Conservation (phyloP, 2,797 vertebrate genomes). For the Pipistrellus pygmaeus region DNA sequence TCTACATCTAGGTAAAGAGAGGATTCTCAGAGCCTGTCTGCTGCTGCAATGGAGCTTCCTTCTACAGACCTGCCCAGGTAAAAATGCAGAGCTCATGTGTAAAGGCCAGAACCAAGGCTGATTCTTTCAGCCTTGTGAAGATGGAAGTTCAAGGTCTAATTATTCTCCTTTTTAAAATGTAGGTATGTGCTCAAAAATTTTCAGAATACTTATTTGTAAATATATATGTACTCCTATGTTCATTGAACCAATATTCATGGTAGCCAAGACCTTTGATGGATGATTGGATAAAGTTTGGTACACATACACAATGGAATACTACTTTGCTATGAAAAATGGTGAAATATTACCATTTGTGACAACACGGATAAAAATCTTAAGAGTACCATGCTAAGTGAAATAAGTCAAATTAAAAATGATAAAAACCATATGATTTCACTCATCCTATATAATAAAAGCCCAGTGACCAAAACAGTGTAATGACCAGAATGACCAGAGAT, state of each 20-base stretch:
- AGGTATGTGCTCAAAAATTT: background rate
- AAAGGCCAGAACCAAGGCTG: background rate
- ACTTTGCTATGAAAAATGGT: background rate
- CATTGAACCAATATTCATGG: background rate
- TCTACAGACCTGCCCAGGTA: background rate
- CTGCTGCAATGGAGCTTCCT: accelerated
- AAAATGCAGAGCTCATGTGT: background rate
- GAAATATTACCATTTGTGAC: background rate
- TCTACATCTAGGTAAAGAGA: background rate
- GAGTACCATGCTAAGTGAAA: background rate
- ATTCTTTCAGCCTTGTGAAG: background rate
- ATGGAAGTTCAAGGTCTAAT: background rate
- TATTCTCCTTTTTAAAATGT: background rate
- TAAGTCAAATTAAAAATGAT: background rate
- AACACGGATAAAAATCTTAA: too few species aligned
- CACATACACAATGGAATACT: background rate
- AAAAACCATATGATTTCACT: background rate
- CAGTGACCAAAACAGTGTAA: too few species aligned
- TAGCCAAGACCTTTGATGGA: background rate
- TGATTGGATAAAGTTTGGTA: background rate
- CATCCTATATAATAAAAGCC: background rate
- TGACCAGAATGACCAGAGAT: too few species aligned
- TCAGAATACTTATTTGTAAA: background rate
- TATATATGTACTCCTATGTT: background rate
- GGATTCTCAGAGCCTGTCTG: background rate